A percentile compares a stretch with the other conserved stretches of the same genome.
These are phyloP conservation scores for Nycteola revayana DNA, from an alignment of 2,888 invertebrate species.

Conservation along the genomic window DNA sequence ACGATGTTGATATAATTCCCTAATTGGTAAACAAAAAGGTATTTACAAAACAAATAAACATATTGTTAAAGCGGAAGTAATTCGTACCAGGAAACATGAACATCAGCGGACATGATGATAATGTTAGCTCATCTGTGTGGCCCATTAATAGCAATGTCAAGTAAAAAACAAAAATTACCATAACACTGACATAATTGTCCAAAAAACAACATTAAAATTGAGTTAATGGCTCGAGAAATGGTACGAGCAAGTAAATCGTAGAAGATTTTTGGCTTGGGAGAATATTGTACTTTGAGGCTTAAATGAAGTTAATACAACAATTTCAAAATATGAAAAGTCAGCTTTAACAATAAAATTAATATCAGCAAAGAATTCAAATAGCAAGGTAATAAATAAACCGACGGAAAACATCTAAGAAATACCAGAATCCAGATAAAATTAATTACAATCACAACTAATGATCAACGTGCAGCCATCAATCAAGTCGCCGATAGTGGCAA, in stretches of 20 bases:
- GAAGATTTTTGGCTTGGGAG: too few species aligned
- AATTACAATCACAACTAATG: slow-evolving; percentile 16
- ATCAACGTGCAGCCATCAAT: slow-evolving; percentile 24
- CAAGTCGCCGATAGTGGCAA: slow-evolving; percentile 9
- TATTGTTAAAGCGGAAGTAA: slow-evolving; percentile 55
- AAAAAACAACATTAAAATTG: slow-evolving; percentile 18
- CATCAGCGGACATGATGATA: slow-evolving; percentile 45
- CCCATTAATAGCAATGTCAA: slow-evolving; percentile 54
- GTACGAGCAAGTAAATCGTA: too few species aligned
- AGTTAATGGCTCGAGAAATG: slow-evolving; percentile 7
- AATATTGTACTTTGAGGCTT: too few species aligned
- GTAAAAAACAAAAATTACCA: slow-evolving; percentile 44
- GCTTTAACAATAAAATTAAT: too few species aligned
- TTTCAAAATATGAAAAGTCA: too few species aligned
- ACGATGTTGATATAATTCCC: too few species aligned
- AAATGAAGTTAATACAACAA: too few species aligned
- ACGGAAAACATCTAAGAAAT: too few species aligned
- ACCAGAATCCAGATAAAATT: too few species aligned
- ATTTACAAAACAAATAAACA: slow-evolving; percentile 22
- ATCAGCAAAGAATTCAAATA: too few species aligned
- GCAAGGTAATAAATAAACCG: too few species aligned
- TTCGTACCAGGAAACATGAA: slow-evolving; percentile 59
- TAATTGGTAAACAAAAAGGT: slow-evolving; percentile 5
- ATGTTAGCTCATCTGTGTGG: slow-evolving; percentile 54
- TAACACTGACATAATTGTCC: slow-evolving; percentile 25